Evolutionary conservation across 2,113 vertebrate genomes (phyloP).

Genomic region (Solea senegalensis): DNA sequence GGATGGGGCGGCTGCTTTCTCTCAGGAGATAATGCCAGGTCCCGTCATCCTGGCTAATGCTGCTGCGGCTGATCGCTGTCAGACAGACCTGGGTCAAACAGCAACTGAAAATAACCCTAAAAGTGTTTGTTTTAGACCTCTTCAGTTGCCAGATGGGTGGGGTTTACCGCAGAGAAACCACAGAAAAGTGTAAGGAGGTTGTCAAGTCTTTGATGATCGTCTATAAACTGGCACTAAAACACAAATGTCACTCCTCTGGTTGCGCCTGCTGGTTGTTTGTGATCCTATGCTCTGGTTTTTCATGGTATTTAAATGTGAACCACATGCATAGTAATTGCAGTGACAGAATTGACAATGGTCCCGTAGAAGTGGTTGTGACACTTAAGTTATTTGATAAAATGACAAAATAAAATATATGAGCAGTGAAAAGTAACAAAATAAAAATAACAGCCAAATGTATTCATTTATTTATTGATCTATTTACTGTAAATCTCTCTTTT

Average conservation of each 20-base stretch:
- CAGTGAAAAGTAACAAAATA: too few relatives aligned
- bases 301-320: not conserved
- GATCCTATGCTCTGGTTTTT: constrained; percentile 18
- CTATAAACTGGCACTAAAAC: not conserved
- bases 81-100: constrained; percentile 31
- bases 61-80: constrained; percentile 44
- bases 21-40: constrained; percentile 54
- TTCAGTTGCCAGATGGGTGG: constrained; percentile 14
- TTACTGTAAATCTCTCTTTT: too few relatives aligned
- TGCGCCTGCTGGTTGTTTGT: not conserved
- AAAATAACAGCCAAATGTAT: too few relatives aligned
- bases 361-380: constrained; percentile 1
- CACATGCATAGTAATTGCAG: not conserved
- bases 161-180: constrained; percentile 34
- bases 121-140: constrained; percentile 33
- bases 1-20: constrained; percentile 44
- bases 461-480: too few relatives aligned
- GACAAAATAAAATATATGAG: too few relatives aligned
- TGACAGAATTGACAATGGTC: not conserved
- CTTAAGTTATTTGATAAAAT: not conserved
- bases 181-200: constrained; percentile 4
- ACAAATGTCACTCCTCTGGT: constrained; percentile 10
- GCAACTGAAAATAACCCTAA: constrained; percentile 23
- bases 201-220: too few relatives aligned
- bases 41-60: constrained; percentile 12